Evolutionary conservation across 2,888 invertebrate species (phyloP), one percentile per base, ranked within the genome.

Genomic region (Polyploca ridens): DNA sequence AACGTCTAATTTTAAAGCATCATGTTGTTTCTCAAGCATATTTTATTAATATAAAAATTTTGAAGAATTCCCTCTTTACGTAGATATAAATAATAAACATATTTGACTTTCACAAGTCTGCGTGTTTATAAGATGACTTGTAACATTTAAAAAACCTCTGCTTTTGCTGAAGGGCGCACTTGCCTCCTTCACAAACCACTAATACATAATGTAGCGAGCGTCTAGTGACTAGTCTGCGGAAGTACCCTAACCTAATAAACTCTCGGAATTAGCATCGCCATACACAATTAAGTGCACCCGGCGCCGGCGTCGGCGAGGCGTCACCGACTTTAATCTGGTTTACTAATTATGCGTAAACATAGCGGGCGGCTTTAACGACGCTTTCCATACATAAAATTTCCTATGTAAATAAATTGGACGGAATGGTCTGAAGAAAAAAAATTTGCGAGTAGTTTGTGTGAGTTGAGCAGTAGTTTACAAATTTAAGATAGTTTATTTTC

Each of bases 311-410:
- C 61, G 54, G 19, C 54, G 19, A 54, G 54, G 54, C 61, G 61
- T 61, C 61, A 41, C 41, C 54, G 54, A 41, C 11, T 41, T 61
- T 33, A 10, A 61, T 61, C 44, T 35, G 27, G 14, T 61, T 33
- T 27, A 61, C 61, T 61, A 41, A 61, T 61, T 41, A 44, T 41
- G 41, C 61, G 41, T 41, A 61, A 41, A 59, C 38, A 59, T 16
- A 60, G 59, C 38, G 59, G 59, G 61, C 27, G 41, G 61, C 10
- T 11, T 61, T 41, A 27, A 41, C 44, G 41, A 61, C 44, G 13
- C 19, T 19, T 44, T 19, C 16, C 27, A 61, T 41, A 27, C 27
- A 44, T 38, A 38, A 60, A 41, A 61, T 10, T 41, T 61, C 61
- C 19, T 14, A 41, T 27, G 38, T 27, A 44, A 61, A 61, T 61